A percentile compares a stretch with the other conserved stretches of the same genome.
Evolutionary conservation across 2,113 vertebrate species (phyloP).

Genomic region (Platysteira castanea): DNA sequence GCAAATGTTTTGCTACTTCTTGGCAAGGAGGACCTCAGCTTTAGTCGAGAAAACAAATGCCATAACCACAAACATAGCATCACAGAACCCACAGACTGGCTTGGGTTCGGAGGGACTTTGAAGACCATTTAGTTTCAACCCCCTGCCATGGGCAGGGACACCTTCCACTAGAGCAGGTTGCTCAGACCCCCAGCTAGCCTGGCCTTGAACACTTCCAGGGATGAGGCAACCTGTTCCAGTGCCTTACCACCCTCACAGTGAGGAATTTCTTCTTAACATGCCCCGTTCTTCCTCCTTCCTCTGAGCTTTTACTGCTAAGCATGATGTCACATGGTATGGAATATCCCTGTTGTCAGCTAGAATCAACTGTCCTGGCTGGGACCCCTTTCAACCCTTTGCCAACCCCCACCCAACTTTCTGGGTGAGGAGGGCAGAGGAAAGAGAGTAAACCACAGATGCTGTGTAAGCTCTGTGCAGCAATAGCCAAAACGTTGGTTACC

Average conservation of each 20-base stretch:
- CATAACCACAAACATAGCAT: background rate
- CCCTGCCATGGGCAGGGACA: too few relatives aligned
- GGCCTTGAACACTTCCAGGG: background rate
- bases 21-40: background rate
- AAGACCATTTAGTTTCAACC: background rate
- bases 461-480: background rate
- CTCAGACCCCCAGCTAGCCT: background rate
- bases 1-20: background rate
- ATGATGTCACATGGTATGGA: background rate
- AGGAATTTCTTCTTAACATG: background rate
- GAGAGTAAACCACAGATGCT: background rate
- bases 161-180: background rate
- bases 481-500: background rate
- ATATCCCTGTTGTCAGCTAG: background rate
- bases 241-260: background rate
- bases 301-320: background rate
- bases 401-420: background rate
- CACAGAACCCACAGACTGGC: background rate
- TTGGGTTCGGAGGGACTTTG: background rate
- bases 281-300: background rate
- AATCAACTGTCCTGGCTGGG: background rate
- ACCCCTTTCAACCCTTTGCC: background rate
- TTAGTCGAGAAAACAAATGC: background rate
- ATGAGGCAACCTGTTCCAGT: background rate
- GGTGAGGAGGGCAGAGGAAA: background rate